A percentile compares a stretch with the other conserved stretches of the same genome.
These are phyloP conservation scores for Champsocephalus gunnari DNA, from an alignment of 2,797 vertebrate genomes.

Conservation along the genomic window DNA sequence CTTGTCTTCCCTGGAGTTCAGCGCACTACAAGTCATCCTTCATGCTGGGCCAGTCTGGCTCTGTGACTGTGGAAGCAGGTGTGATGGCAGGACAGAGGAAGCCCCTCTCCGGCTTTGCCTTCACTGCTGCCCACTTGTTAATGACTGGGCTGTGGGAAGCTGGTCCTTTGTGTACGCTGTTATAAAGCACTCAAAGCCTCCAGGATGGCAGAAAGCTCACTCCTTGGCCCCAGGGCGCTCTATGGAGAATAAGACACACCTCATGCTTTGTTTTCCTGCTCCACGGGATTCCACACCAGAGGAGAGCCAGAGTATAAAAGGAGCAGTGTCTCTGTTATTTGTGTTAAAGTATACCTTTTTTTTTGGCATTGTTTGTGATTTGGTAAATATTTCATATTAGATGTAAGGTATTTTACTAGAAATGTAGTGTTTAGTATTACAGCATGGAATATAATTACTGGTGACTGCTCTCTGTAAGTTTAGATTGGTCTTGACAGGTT, in stretches of 20 bases:
- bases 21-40: constrained; percentile 78
- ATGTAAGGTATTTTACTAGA: constrained; percentile 10
- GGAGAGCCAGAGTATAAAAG: constrained; percentile 51
- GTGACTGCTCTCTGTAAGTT: constrained; percentile 50
- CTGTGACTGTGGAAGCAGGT: constrained; percentile 77
- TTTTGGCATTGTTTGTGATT: constrained; percentile 22
- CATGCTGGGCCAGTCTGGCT: constrained; percentile 73
- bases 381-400: neutral
- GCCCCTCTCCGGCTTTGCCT: constrained; percentile 75
- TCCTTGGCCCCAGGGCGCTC: constrained; percentile 79
- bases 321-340: constrained; percentile 40
- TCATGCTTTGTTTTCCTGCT: constrained; percentile 82
- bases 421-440: constrained; percentile 26
- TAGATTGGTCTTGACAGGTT: constrained; percentile 40
- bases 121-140: constrained; percentile 80
- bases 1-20: constrained; percentile 80
- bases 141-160: constrained; percentile 80
- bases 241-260: constrained; percentile 80
- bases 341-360: constrained; percentile 47
- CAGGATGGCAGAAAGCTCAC: constrained; percentile 86
- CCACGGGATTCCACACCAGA: constrained; percentile 68
- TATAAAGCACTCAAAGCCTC: constrained; percentile 86
- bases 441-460: constrained; percentile 46
- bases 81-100: constrained; percentile 78
- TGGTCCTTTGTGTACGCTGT: constrained; percentile 80